Evolutionary conservation across 2,888 invertebrate species (phyloP).

Genomic region (Standfussiana lucernea): DNA sequence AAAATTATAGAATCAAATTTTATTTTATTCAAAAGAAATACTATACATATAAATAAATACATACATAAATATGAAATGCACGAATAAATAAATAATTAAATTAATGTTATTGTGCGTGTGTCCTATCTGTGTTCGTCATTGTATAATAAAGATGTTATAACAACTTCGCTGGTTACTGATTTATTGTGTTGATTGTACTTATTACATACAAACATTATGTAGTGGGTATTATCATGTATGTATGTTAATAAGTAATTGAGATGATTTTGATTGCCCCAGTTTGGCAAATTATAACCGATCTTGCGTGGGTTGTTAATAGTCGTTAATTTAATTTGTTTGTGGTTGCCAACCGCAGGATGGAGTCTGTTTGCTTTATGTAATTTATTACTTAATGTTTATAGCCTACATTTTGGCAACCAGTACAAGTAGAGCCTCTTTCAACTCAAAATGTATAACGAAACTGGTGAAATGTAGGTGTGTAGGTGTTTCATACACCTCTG

Average conservation of each 20-base stretch:
- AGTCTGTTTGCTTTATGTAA: constrained; percentile 27
- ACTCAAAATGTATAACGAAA: not conserved
- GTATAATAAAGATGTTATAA: not conserved
- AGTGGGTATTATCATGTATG: not conserved
- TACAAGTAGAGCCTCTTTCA: not conserved
- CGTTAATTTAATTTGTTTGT: constrained; percentile 14
- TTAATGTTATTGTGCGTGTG: not conserved
- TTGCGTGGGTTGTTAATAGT: constrained; percentile 21
- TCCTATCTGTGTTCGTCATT: not conserved
- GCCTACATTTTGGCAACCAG: constrained; percentile 14
- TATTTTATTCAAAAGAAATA: too few relatives aligned
- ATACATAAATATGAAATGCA: too few relatives aligned
- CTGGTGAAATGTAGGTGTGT: not conserved
- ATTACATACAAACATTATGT: not conserved
- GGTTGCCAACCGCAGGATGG: not conserved
- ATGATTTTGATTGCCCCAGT: constrained; percentile 37
- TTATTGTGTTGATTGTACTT: constrained; percentile 13
- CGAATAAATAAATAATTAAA: too few relatives aligned
- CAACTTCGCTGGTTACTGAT: not conserved
- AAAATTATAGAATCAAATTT: too few relatives aligned
- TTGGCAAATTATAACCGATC: constrained; percentile 27
- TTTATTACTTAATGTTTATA: constrained; percentile 36
- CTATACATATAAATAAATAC: too few relatives aligned
- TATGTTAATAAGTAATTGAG: constrained; percentile 27
- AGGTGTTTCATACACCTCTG: not conserved